Base-by-base conservation (phyloP, 2,113 vertebrate genomes). In the Apaloderma vittatum region DNA sequence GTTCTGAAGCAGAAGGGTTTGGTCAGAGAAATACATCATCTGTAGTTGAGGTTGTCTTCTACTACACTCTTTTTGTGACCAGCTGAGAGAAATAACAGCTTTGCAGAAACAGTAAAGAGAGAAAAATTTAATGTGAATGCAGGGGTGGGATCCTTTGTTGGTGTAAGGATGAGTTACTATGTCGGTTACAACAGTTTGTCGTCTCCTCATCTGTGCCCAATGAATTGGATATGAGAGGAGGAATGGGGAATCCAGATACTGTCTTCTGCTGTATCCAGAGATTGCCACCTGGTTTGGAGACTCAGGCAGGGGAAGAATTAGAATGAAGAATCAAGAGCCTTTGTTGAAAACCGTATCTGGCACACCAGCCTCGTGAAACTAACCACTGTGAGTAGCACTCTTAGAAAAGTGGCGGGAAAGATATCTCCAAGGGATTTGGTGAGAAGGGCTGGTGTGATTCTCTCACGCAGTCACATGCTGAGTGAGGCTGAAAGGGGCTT, bases 381-480 rank as follows among this genome's bases (percentile, higher is more conserved):
- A 32, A 43, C 15, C 2, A 8, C 57, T 80, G 27, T 65, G 30
- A 45, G 3, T 32, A 23, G 29, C 3, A 1, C 29, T 80, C 18
- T 1, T 5, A 10, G 15, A 43, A n/a, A 32, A 0, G 3, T 19
- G 82, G 2, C 46, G 34, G 6, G n/a, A 37, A 43, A 27, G 32
- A 9, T 48, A 2, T 68, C 4, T 68, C 24, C 6, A 40, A 74
- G 3, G 5, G 11, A 14, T 51, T 46, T 40, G 9, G 11, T 59
- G 22, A 0, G 0, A 51, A 72, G 37, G 5, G 62, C 3, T 68
- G 37, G 13, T 0, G 0, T 72, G 24, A 15, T 72, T 67, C 24
- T 89, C 26, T 89, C 36, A 4, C 9, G 9, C 7, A 62, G 6
- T 54, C 21, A 21, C 48, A 75, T 43, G 4, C 20, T 82, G 62